Percentiles rank a stretch among this genome's conserved stretches.
These are phyloP conservation scores for Anguilla japonica DNA, from an alignment of 2,113 vertebrate species.

Conservation along the genomic window DNA sequence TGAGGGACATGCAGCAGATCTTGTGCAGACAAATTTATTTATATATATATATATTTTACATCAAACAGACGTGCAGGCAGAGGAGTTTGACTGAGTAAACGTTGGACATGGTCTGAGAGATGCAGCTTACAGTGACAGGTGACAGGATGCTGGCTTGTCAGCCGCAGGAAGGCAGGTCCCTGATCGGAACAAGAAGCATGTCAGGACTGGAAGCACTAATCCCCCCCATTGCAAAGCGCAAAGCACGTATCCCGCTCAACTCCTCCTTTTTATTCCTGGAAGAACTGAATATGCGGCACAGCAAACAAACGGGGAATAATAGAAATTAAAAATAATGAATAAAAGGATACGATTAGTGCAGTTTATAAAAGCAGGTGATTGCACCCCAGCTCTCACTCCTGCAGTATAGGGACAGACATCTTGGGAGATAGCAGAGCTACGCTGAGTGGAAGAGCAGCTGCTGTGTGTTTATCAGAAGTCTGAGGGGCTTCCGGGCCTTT, in stretches of 20 bases:
- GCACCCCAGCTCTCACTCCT: neutral
- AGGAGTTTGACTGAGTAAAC: neutral
- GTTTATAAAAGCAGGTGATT: neutral
- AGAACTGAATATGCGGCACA: neutral
- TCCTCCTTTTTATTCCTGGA: conserved; percentile 12
- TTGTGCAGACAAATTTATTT: neutral
- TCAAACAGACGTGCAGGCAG: neutral
- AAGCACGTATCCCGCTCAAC: neutral
- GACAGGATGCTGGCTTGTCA: conserved; percentile 7
- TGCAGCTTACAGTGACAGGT: neutral
- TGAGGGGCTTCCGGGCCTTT: conserved; percentile 38
- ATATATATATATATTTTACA: neutral
- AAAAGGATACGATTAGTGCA: conserved; percentile 18
- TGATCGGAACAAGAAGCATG: conserved; percentile 6
- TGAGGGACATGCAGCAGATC: neutral
- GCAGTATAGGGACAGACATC: conserved; percentile 40
- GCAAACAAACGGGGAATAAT: neutral
- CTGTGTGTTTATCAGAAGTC: conserved; percentile 51
- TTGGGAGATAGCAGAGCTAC: conserved; percentile 13
- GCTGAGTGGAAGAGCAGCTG: conserved; percentile 44
- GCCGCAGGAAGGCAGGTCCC: conserved; percentile 10
- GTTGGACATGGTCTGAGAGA: conserved; percentile 17
- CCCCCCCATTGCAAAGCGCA: neutral
- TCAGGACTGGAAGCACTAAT: neutral
- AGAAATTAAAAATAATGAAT: conserved; percentile 15